Evolutionary conservation across 1,140 invertebrate species (phyloP), one percentile per base, ranked within the genome.

Genomic region (Drosophila obscura): DNA sequence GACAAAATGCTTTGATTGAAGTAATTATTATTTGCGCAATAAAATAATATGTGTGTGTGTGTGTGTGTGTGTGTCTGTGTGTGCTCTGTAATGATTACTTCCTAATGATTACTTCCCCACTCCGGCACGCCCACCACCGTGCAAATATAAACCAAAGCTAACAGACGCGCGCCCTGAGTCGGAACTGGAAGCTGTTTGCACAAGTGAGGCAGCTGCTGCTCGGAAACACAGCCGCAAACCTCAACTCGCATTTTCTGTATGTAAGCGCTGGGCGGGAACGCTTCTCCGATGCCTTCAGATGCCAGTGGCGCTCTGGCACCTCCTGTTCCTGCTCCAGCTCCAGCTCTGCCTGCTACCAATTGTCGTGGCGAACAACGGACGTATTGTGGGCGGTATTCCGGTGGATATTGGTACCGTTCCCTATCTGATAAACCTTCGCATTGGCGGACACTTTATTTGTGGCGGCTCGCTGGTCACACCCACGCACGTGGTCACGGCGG

Each of bases 11-110:
- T 75, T 82, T 78, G 35, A 87, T 82, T 75, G 76, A 82, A 82
- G 74, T 85, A 79, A 87, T 88, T 87, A 78, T 60, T 76, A 87
- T 79, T 82, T 79, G 74, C 48, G 57, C 83, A 71, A 78, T 82
- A 82, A 82, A 73, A 78, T 67, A 82, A 82, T 85, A 43, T 26
- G 26, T 44, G 24, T 39, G 61, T 26, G 43, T 39, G 15, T 39
- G 55, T 39, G 61, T 26, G 39, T 39, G 15, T 39, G 55, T 39
- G 61, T 26, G 43, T 39, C n/a, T 39, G 61, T 26, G 43, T 39
- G 15, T 39, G 55, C 56, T 44, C 16, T 66, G 60, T 73, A 76
- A 82, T 68, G 80, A 88, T 78, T 76, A 72, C 79, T 87, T 87
- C 78, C 82, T 78, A 56, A 62, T n/a, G n/a, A n/a, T n/a, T n/a